A percentile compares a stretch with the other conserved stretches of the same genome.
Conservation (phyloP, 2,797 vertebrate species). For the Eulemur albifrons region DNA sequence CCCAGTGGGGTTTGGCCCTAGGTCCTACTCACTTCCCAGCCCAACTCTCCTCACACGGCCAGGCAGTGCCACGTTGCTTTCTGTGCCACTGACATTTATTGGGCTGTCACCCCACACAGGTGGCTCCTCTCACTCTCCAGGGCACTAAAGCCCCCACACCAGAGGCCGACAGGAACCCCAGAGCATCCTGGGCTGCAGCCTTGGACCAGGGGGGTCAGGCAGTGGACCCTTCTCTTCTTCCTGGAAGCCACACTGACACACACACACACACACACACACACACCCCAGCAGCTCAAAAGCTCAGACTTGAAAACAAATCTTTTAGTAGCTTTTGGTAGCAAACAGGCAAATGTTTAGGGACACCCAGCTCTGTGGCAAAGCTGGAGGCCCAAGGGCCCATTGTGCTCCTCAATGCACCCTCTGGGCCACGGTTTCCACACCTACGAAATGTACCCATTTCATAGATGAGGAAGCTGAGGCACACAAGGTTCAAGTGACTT, state of each 20-base stretch:
- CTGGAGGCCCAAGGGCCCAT: not conserved
- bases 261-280: no score
- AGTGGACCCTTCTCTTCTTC: fast-evolving
- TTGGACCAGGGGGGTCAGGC: not conserved
- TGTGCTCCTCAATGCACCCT: fast-evolving
- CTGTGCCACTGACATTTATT: not conserved
- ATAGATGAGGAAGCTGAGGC: not conserved
- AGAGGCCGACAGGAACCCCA: not conserved
- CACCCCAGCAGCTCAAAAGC: not conserved
- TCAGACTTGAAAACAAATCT: not conserved
- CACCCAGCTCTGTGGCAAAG: not conserved
- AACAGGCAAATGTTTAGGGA: no score
- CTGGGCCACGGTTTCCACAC: not conserved
- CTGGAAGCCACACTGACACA: no score
- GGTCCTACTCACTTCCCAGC: not conserved
- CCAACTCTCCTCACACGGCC: fast-evolving
- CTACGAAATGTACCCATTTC: not conserved
- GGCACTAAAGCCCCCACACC: not conserved
- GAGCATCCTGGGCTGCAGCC: not conserved
- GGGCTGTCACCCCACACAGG: not conserved
- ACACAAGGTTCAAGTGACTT: no score
- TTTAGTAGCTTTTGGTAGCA: not conserved
- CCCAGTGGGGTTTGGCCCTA: not conserved
- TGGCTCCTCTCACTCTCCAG: fast-evolving
- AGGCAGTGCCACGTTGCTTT: no score